A percentile compares a stretch with the other conserved stretches of the same genome.
These are phyloP conservation scores for Alauda arvensis DNA, from an alignment of 2,797 vertebrate species.

Conservation along the genomic window DNA sequence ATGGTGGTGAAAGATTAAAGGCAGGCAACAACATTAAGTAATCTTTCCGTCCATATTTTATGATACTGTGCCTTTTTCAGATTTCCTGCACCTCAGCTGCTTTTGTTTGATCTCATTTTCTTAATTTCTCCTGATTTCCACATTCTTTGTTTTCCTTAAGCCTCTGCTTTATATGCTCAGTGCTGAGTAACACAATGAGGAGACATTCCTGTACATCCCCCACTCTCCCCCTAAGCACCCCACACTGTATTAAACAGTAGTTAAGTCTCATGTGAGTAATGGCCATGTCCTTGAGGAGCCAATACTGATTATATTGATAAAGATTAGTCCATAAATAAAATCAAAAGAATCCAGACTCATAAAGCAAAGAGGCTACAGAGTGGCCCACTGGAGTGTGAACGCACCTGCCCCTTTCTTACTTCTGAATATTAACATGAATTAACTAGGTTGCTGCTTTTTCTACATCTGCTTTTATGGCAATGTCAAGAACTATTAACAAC, in stretches of 20 bases:
- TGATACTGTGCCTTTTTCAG: not conserved
- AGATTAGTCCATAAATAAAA: not conserved
- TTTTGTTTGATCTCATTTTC: not conserved
- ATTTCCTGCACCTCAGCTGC: not conserved
- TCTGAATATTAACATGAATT: not conserved
- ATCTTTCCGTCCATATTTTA: slow-evolving; percentile 1
- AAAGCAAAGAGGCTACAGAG: not conserved
- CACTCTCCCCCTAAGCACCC: not conserved
- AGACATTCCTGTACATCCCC: not conserved
- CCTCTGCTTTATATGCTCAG: not conserved
- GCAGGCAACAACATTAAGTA: not conserved
- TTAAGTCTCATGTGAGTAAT: not conserved
- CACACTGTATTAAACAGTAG: not conserved
- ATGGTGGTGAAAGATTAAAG: not conserved
- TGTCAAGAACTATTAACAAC: not conserved
- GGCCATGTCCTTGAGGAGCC: not conserved
- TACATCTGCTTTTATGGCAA: not conserved
- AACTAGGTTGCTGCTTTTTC: not conserved
- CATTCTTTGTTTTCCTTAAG: not conserved
- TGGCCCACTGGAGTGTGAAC: not conserved
- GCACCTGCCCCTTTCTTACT: not conserved
- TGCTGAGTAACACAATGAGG: not conserved
- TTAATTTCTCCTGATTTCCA: not conserved
- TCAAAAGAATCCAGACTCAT: not conserved
- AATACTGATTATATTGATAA: slow-evolving; percentile 15